Evolutionary conservation across 2,888 invertebrate species (phyloP), one percentile per base, ranked within the genome.

Genomic region (Eueremaeus valkanovi): DNA sequence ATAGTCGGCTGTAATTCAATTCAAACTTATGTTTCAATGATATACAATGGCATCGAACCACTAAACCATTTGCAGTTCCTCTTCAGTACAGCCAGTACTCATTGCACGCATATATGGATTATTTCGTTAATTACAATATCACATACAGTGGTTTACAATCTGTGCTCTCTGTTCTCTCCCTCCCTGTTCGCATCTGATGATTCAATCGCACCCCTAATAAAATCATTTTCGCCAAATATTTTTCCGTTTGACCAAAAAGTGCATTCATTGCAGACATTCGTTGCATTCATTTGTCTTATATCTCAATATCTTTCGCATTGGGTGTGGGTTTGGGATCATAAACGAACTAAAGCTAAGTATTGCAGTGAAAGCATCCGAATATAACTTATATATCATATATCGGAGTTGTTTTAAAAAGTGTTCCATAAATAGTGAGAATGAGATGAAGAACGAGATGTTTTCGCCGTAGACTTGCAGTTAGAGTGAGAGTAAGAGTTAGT

Each of bases 11-110:
- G 45, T 42, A 70, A 70, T 70, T 70, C 45, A 70, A 70, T 70
- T 70, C 45, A 70, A 66, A 70, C 70, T 70, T 70, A 70, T 70
- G 45, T 70, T 68, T 9, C 42, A 18, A 70, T 70, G 45, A 70
- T 70, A 70, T 70, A 42, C 70, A 27, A 70, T 42, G 16, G 27
- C 16, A 36, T 66, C 18, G 5, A 29, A n/a, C 29, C n/a, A 61
- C 16, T 24, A 42, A 16, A 24, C 27, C n/a, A 42, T 33, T 33
- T 33, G 3, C 9, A 16, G 33, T 63, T 3, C 2, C n/a, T 29
- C 9, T 27, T 36, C 40, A 70, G 9, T 29, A 29, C 21, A 6
- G 9, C 21, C 61, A 29, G 27, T 16, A 8, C 61, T 13, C 21
- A 33, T 33, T 66, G 9, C n/a, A n/a, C 16, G 36, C 29, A 33